Percentiles rank a stretch among this genome's conserved stretches.
These are phyloP conservation scores for Polia nebulosa DNA, from an alignment of 2,888 invertebrate species.

Conservation along the genomic window DNA sequence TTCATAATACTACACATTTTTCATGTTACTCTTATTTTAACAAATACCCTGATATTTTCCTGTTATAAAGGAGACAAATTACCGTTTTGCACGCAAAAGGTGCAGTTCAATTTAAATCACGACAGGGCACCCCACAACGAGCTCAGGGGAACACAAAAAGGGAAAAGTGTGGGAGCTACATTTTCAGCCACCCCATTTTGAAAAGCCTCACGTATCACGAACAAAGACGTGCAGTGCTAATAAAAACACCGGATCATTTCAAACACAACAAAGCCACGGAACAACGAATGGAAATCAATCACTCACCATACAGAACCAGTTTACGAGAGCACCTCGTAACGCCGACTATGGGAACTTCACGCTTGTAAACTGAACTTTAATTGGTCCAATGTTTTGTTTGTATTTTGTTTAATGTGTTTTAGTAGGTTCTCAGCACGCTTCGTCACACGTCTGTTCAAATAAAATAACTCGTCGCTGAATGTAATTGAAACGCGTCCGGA, in stretches of 20 bases:
- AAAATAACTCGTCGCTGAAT: conserved; percentile 45
- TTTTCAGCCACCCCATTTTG: conserved; percentile 59
- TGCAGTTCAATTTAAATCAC: conserved; percentile 67
- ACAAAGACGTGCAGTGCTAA: conserved; percentile 59
- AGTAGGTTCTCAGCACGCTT: conserved; percentile 26
- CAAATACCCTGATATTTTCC: conserved; percentile 39
- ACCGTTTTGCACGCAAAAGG: conserved; percentile 60
- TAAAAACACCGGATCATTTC: conserved; percentile 65
- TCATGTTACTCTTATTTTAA: conserved; percentile 42
- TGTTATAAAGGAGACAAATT: conserved; percentile 53
- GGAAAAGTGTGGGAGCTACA: conserved; percentile 46
- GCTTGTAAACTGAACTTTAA: conserved; percentile 63
- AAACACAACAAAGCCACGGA: conserved; percentile 59
- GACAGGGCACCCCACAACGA: conserved; percentile 40
- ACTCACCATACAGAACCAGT: conserved; percentile 62
- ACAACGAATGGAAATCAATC: conserved; percentile 65
- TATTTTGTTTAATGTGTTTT: conserved; percentile 53
- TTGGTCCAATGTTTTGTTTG: conserved; percentile 62
- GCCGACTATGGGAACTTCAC: conserved; percentile 52
- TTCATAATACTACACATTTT: conserved; percentile 42
- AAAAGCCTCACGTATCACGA: conserved; percentile 59
- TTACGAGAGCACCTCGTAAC: conserved; percentile 54
- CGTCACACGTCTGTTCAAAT: conserved; percentile 49
- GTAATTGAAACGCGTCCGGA: conserved; percentile 52
- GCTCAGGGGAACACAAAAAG: conserved; percentile 48